These are phyloP conservation scores for Lasiurus cinereus DNA, from an alignment of 2,113 vertebrate species.

Conservation along the genomic window DNA sequence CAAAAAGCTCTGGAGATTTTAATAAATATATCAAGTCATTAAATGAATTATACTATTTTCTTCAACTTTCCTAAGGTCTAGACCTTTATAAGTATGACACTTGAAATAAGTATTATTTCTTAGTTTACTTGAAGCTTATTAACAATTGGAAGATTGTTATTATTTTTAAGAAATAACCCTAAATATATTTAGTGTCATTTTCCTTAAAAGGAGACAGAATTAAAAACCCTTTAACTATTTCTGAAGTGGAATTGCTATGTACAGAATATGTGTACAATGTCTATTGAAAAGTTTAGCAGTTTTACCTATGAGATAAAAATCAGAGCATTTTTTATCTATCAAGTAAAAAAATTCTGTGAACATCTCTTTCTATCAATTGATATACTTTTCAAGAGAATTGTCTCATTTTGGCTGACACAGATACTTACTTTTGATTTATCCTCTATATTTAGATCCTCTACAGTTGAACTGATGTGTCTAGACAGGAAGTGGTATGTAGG, in stretches of 20 bases:
- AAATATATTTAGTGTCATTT: slow-evolving; percentile 36
- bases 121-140: slow-evolving; percentile 47
- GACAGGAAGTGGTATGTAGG: slow-evolving; percentile 73
- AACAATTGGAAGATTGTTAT: slow-evolving; percentile 49
- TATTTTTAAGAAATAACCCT: slow-evolving; percentile 62
- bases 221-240: slow-evolving; percentile 32
- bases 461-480: slow-evolving; percentile 78
- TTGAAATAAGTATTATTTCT: slow-evolving; percentile 53
- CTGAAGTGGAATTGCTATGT: slow-evolving; percentile 51
- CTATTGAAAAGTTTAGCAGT: slow-evolving; percentile 67
- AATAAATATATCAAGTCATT: neutral
- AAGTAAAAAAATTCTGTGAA: slow-evolving; percentile 18
- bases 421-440: slow-evolving; percentile 59
- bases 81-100: slow-evolving; percentile 39
- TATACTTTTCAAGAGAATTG: slow-evolving; percentile 77
- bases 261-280: neutral
- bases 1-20: neutral
- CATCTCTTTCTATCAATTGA: slow-evolving; percentile 23
- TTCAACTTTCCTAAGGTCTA: slow-evolving; percentile 16
- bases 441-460: slow-evolving; percentile 72
- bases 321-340: slow-evolving; percentile 1
- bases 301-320: slow-evolving; percentile 23
- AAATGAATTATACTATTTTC: neutral
- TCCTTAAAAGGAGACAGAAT: slow-evolving; percentile 55
- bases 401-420: slow-evolving; percentile 61